Percentiles rank a stretch among this genome's conserved stretches.
These are phyloP conservation scores for Hylaeus anthracinus DNA, from an alignment of 1,140 invertebrate genomes.

Conservation along the genomic window DNA sequence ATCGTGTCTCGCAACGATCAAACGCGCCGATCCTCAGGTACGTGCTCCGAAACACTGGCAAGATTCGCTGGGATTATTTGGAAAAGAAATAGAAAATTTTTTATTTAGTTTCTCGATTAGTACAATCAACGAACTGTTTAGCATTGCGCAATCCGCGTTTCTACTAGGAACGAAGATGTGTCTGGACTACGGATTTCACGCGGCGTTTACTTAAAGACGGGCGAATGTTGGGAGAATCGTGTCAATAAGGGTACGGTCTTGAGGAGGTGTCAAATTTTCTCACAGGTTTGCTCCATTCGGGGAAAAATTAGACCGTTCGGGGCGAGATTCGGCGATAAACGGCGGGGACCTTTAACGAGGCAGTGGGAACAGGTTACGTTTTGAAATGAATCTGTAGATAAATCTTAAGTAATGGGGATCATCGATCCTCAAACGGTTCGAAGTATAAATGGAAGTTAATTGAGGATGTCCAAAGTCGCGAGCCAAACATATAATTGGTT, in stretches of 20 bases:
- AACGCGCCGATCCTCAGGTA: conserved; percentile 57
- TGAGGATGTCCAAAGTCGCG: conserved; percentile 13
- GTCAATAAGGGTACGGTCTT: conserved; percentile 36
- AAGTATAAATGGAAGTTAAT: conserved; percentile 41
- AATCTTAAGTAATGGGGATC: too few relatives aligned
- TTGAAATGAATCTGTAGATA: conserved; percentile 21
- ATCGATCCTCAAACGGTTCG: background rate
- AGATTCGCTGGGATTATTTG: background rate
- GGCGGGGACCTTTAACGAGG: conserved; percentile 53
- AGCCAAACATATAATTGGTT: too few relatives aligned
- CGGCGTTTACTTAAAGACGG: conserved; percentile 8
- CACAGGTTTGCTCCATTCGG: conserved; percentile 14
- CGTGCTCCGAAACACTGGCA: background rate
- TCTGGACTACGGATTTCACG: background rate
- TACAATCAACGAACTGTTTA: background rate
- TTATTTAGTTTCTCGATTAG: background rate
- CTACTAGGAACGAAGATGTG: too few relatives aligned
- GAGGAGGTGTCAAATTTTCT: conserved; percentile 50
- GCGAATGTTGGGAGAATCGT: conserved; percentile 6
- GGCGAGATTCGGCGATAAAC: conserved; percentile 60
- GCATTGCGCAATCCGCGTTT: background rate
- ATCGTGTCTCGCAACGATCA: conserved; percentile 63
- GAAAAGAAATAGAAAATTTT: background rate
- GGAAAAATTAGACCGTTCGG: conserved; percentile 43
- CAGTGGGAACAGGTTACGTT: too few relatives aligned